phyloP scores from a whole-genome alignment of 2,888 invertebrate species.

The Elaeidobius kamerunicus region DNA sequence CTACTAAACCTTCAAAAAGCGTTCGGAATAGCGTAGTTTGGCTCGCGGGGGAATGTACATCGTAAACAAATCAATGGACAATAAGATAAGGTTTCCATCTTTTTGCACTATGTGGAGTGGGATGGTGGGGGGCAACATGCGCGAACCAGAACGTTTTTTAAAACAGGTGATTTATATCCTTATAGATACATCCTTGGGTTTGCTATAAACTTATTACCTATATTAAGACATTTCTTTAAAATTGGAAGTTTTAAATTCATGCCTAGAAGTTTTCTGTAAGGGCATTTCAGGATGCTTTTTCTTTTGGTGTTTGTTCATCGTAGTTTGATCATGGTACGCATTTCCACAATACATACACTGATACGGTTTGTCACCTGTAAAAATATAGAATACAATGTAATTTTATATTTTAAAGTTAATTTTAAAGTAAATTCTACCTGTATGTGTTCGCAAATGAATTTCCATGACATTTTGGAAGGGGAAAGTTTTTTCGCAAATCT shows the following conservation, averaged over 20 bases:
- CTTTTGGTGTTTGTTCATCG: conserved; percentile 27
- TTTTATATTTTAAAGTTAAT: background rate
- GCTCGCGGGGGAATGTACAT: no score
- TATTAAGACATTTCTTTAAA: conserved; percentile 12
- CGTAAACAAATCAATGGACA: no score
- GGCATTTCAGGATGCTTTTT: conserved; percentile 30
- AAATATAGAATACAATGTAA: conserved; percentile 1
- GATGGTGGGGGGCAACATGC: no score
- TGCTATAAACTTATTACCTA: no score
- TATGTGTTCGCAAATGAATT: conserved; percentile 28
- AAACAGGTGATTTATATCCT: no score
- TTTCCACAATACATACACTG: conserved; percentile 27
- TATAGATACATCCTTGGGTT: no score
- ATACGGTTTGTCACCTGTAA: conserved; percentile 28
- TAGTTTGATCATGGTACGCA: conserved; percentile 28
- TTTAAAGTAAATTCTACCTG: conserved; percentile 12
- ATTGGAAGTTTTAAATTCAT: conserved; percentile 26
- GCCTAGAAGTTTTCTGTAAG: conserved; percentile 15
- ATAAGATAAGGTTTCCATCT: no score
- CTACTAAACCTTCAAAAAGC: no score
- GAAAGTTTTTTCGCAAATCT: conserved; percentile 28
- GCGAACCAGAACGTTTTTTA: no score
- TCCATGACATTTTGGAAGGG: conserved; percentile 29
- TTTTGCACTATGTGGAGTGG: no score
- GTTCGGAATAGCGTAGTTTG: no score